Conservation (phyloP, 2,888 invertebrate genomes). For the Leucozona laternaria region DNA sequence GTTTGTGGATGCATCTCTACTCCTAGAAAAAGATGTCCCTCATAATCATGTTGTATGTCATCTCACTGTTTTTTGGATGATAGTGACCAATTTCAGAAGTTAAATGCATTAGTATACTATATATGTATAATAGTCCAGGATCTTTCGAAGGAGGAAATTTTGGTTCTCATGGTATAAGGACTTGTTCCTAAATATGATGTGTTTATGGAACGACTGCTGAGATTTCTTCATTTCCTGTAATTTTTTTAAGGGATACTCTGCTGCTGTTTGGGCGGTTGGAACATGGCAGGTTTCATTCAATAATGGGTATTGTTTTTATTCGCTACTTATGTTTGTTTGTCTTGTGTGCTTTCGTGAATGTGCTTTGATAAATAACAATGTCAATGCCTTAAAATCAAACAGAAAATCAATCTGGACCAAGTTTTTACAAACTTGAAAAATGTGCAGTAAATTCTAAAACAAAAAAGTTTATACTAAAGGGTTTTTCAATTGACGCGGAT, state of each 20-base stretch:
- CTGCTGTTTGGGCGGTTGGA: neutral
- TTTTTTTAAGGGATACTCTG: neutral
- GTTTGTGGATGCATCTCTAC: neutral
- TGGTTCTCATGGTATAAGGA: too few relatives aligned
- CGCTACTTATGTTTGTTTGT: neutral
- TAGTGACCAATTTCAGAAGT: conserved; percentile 4
- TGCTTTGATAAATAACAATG: neutral
- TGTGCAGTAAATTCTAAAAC: too few relatives aligned
- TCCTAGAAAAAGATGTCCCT: too few relatives aligned
- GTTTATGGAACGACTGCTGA: neutral
- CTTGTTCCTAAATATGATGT: too few relatives aligned
- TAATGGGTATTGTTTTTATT: neutral
- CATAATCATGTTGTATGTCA: neutral
- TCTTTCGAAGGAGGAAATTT: neutral
- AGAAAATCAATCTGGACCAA: too few relatives aligned
- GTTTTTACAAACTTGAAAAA: too few relatives aligned
- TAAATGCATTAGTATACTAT: neutral
- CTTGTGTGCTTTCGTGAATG: neutral
- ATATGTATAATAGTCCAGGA: too few relatives aligned
- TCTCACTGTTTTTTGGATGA: neutral
- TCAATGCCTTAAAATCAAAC: too few relatives aligned
- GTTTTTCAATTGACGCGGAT: too few relatives aligned
- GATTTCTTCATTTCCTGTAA: neutral
- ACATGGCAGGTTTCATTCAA: neutral
- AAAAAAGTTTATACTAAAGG: too few relatives aligned